Percentiles rank a stretch among this genome's conserved stretches.
Conservation (phyloP, 2,797 vertebrate species). For the Acridotheres tristis region DNA sequence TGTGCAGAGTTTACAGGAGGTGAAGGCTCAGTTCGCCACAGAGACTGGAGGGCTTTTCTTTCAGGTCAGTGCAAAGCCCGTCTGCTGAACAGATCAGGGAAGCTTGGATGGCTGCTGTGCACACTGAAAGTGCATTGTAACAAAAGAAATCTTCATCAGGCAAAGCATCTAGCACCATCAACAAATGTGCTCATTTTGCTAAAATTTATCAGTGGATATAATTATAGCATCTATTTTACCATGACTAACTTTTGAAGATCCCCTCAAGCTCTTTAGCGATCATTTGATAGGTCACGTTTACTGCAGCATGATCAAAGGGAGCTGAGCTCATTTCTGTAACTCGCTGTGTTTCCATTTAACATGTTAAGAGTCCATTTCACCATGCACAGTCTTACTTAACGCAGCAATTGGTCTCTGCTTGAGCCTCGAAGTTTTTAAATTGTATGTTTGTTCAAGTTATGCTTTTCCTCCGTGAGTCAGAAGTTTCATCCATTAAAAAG, state of each 20-base stretch:
- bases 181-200: constrained; percentile 9
- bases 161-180: not conserved
- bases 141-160: not conserved
- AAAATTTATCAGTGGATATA: constrained; percentile 30
- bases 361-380: not conserved
- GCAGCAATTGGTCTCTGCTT: not conserved
- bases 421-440: not conserved
- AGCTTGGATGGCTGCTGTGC: fast-evolving
- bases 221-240: constrained; percentile 32
- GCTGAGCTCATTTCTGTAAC: not conserved
- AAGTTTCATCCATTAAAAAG: not conserved
- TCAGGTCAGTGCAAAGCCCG: not conserved
- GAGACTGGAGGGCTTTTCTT: not conserved
- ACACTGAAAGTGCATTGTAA: not conserved
- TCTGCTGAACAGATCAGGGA: not conserved
- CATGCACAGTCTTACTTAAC: not conserved
- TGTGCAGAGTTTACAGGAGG: not conserved
- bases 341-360: not conserved
- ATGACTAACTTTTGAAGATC: constrained; percentile 28
- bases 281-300: not conserved
- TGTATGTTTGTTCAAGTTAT: not conserved
- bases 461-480: not conserved
- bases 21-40: not conserved
- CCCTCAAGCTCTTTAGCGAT: constrained; percentile 11
- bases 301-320: not conserved